phyloP scores from a whole-genome alignment of 2,797 vertebrate genomes.

The Nannoperca obscura region DNA sequence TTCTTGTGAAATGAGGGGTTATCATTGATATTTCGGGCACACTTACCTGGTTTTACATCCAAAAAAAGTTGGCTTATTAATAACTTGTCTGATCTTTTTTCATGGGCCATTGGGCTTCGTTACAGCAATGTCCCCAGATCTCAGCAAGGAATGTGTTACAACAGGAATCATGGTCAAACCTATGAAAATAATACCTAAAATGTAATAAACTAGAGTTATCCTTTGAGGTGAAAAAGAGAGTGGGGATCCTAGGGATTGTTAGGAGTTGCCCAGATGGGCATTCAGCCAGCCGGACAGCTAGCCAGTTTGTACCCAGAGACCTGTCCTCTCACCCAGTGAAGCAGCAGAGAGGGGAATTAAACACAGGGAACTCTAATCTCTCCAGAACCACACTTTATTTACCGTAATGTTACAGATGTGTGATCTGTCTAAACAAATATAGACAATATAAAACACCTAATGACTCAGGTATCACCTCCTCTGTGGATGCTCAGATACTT shows the following conservation, averaged over 20 bases:
- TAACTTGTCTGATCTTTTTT: not conserved
- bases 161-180: not conserved
- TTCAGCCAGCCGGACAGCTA: slow-evolving; percentile 6
- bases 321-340: slow-evolving; percentile 1
- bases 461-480: not conserved
- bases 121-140: not conserved
- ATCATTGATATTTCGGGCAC: not conserved
- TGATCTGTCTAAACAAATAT: not conserved
- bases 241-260: slow-evolving; percentile 17
- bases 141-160: not conserved
- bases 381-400: not conserved
- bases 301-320: slow-evolving; percentile 11
- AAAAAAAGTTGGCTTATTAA: not conserved
- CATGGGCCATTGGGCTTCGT: not conserved
- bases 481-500: slow-evolving; percentile 1
- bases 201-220: not conserved
- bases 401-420: not conserved
- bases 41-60: not conserved
- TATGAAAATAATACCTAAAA: not conserved
- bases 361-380: slow-evolving; percentile 8
- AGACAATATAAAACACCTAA: not conserved
- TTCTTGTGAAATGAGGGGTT: not conserved
- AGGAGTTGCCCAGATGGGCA: slow-evolving; percentile 21
- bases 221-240: slow-evolving; percentile 15
- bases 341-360: slow-evolving; percentile 8